A percentile compares a stretch with the other conserved stretches of the same genome.
Evolutionary conservation across 2,888 invertebrate genomes (phyloP).

Genomic region (Tipula lateralis): DNA sequence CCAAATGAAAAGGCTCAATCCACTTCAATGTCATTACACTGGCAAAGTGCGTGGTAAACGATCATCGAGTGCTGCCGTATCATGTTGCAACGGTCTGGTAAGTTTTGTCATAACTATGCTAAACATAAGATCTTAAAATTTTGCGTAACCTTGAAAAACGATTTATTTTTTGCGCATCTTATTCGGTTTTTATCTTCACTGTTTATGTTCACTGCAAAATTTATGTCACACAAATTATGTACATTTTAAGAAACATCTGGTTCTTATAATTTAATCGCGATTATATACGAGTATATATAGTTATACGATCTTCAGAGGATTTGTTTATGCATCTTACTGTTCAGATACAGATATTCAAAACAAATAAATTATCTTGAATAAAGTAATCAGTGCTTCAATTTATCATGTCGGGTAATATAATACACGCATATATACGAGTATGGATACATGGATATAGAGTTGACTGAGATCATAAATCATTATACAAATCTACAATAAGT

Average conservation of each 20-base stretch:
- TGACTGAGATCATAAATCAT: background rate
- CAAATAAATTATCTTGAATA: background rate
- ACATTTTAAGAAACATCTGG: background rate
- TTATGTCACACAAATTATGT: conserved; percentile 6
- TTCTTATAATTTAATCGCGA: background rate
- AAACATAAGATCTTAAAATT: no score
- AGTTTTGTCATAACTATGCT: conserved; percentile 33
- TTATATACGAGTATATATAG: no score
- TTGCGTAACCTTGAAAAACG: background rate
- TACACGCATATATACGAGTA: no score
- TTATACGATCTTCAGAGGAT: background rate
- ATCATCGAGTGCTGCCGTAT: conserved; percentile 52
- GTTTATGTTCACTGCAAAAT: background rate
- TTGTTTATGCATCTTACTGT: background rate
- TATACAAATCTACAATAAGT: background rate
- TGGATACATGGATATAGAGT: background rate
- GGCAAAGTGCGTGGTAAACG: conserved; percentile 49
- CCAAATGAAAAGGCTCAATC: conserved; percentile 38
- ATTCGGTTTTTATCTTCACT: background rate
- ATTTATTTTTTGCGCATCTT: background rate
- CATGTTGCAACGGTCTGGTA: conserved; percentile 52
- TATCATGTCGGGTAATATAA: background rate
- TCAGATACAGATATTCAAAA: background rate
- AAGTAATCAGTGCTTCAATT: background rate
- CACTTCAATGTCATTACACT: conserved; percentile 51